Conservation (phyloP, 1,140 invertebrate genomes). For the Arctopsyche grandis region DNA sequence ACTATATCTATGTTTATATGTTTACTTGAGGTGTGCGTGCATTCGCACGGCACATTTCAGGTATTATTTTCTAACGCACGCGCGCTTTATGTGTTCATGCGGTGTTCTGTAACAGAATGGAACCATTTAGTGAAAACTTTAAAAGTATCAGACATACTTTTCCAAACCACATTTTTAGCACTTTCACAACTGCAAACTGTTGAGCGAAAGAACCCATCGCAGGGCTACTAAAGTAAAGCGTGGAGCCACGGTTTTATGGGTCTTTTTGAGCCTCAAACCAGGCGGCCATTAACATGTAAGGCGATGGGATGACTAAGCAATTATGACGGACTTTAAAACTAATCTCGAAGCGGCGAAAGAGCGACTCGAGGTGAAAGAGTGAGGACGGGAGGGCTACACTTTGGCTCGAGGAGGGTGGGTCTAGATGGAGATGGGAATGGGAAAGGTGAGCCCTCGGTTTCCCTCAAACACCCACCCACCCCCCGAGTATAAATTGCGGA, state of each 20-base stretch:
- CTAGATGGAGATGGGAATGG: slow-evolving; percentile 43
- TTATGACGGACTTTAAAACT: slow-evolving; percentile 55
- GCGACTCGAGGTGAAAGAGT: slow-evolving; percentile 39
- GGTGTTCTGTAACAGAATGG: too few relatives aligned
- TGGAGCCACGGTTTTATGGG: background rate
- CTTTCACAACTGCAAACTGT: too few relatives aligned
- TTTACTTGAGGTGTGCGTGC: too few relatives aligned
- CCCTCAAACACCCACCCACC: slow-evolving; percentile 8
- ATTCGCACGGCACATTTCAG: too few relatives aligned
- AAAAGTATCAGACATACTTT: too few relatives aligned
- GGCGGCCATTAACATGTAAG: slow-evolving; percentile 50
- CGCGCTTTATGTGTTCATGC: too few relatives aligned
- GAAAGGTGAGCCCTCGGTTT: slow-evolving; percentile 34
- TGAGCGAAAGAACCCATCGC: too few relatives aligned
- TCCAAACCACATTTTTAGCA: too few relatives aligned
- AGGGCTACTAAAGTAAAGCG: background rate
- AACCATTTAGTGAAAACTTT: too few relatives aligned
- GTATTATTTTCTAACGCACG: too few relatives aligned
- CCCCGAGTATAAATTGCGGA: slow-evolving; percentile 51
- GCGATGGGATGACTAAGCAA: slow-evolving; percentile 53
- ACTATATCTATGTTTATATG: too few relatives aligned
- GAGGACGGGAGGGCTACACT: slow-evolving; percentile 8
- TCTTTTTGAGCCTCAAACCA: slow-evolving; percentile 1
- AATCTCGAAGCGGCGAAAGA: slow-evolving; percentile 51
- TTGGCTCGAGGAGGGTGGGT: background rate